These are phyloP conservation scores for Toxostoma redivivum DNA, from an alignment of 2,113 vertebrate genomes.

Conservation along the genomic window DNA sequence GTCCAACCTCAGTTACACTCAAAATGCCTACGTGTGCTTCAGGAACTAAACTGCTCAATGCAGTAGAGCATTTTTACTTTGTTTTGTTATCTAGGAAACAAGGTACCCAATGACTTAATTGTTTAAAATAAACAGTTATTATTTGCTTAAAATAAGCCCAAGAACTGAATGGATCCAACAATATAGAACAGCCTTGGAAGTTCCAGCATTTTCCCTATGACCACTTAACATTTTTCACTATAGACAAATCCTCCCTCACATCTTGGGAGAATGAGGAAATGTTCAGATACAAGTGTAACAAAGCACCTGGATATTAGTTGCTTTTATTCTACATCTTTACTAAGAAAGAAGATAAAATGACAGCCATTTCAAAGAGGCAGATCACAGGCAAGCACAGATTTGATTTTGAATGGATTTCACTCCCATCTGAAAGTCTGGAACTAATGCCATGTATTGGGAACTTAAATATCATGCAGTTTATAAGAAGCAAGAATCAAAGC, in stretches of 20 bases:
- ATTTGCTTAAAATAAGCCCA: not conserved
- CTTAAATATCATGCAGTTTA: not conserved
- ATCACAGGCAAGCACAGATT: not conserved
- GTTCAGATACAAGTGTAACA: not conserved
- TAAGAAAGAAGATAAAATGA: not conserved
- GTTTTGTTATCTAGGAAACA: not conserved
- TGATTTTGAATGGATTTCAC: not conserved
- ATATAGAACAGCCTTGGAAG: not conserved
- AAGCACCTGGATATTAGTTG: not conserved
- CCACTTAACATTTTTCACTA: not conserved
- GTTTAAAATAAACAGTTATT: not conserved
- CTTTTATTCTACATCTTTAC: not conserved
- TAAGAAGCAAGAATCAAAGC: not conserved
- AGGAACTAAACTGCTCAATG: not conserved
- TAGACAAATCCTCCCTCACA: not conserved
- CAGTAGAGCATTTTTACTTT: not conserved
- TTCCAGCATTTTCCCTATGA: not conserved
- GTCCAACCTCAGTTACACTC: not conserved
- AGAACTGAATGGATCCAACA: not conserved
- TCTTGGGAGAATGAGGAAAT: not conserved
- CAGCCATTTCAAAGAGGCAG: not conserved
- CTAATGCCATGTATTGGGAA: not conserved
- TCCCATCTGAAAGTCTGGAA: not conserved
- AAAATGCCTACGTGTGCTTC: not conserved
- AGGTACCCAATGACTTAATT: not conserved